These are phyloP conservation scores for Resseliella maxima DNA, from an alignment of 2,888 invertebrate species.

Conservation along the genomic window DNA sequence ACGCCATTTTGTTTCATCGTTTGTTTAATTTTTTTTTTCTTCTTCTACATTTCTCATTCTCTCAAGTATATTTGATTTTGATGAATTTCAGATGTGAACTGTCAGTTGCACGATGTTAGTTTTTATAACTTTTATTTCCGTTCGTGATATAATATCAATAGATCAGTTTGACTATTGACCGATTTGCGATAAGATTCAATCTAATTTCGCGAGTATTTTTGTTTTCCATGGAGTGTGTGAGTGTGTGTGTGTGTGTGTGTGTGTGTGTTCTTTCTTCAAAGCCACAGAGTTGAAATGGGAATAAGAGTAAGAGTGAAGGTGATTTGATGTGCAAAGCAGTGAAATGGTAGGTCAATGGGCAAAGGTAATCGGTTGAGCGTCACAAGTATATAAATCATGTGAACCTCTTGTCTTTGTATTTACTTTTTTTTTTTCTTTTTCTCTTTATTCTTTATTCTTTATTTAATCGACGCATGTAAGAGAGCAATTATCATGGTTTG, in stretches of 20 bases:
- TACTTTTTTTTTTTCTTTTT: too few relatives aligned
- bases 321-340: too few relatives aligned
- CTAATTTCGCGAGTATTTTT: neutral
- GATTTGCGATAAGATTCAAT: neutral
- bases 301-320: neutral
- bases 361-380: neutral
- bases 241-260: too few relatives aligned
- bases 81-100: constrained; percentile 38
- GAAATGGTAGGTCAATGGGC: neutral
- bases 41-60: neutral
- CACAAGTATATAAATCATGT: too few relatives aligned
- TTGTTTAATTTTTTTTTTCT: too few relatives aligned
- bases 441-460: neutral
- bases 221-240: too few relatives aligned
- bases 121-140: constrained; percentile 40
- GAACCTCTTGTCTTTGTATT: too few relatives aligned
- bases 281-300: neutral
- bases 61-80: neutral
- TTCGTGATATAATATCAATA: neutral
- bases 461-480: neutral
- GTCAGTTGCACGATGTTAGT: constrained; percentile 21
- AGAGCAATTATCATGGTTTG: neutral
- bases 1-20: neutral
- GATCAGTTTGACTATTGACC: neutral
- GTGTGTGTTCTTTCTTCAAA: too few relatives aligned